Conservation (phyloP, 2,797 vertebrate species). For the Tokudaia tokunoshimensis region DNA sequence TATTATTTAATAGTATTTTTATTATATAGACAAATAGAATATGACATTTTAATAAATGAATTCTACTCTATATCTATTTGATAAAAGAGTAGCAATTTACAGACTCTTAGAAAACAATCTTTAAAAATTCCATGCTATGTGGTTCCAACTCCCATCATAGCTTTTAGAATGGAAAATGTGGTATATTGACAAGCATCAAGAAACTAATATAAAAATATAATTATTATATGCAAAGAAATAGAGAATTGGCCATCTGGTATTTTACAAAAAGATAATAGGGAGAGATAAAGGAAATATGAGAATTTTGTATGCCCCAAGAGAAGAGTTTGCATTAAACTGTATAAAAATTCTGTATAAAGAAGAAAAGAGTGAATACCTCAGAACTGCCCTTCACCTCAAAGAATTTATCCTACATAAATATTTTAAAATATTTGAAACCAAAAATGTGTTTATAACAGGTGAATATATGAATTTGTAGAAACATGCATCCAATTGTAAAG, state of each 20-base stretch:
- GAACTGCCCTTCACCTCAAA: neutral
- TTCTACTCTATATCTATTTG: neutral
- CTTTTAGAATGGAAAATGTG: neutral
- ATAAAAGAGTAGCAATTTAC: neutral
- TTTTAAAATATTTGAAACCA: neutral
- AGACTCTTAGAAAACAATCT: neutral
- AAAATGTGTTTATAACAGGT: neutral
- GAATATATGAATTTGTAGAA: neutral
- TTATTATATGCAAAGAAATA: neutral
- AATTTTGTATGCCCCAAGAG: neutral
- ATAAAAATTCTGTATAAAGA: neutral
- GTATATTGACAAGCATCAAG: neutral
- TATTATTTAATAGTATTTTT: neutral
- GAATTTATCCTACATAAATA: neutral
- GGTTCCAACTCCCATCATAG: neutral
- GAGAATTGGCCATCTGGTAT: neutral
- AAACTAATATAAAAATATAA: neutral
- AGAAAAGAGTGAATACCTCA: neutral
- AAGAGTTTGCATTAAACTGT: neutral
- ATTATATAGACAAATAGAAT: neutral
- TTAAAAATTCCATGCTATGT: neutral
- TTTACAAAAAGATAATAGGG: neutral
- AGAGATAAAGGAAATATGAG: neutral
- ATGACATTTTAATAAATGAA: neutral
- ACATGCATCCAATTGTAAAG: neutral